phyloP scores from a whole-genome alignment of 2,888 invertebrate species.

The Acanthosepion lycidas region DNA sequence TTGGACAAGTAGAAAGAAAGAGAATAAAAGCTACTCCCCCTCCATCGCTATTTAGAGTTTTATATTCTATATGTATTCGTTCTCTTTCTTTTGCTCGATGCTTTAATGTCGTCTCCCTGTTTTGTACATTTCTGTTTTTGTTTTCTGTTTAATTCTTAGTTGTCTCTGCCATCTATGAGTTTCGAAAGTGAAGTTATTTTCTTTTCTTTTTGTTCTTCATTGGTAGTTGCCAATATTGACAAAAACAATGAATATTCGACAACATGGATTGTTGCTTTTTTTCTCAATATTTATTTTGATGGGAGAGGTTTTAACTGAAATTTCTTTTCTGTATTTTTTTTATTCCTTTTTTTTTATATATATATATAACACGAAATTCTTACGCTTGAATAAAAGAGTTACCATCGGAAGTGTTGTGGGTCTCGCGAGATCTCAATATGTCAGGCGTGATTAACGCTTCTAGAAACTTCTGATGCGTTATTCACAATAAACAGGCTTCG shows the following conservation, averaged over 20 bases:
- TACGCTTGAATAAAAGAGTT: background rate
- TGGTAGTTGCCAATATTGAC: background rate
- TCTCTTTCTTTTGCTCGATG: background rate
- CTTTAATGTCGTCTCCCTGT: background rate
- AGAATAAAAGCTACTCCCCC: too few relatives aligned
- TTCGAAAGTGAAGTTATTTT: background rate
- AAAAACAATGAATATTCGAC: background rate
- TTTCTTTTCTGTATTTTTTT: background rate
- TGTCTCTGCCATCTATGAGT: background rate
- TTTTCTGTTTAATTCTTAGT: background rate
- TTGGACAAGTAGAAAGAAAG: too few relatives aligned
- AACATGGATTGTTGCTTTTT: background rate
- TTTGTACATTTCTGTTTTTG: background rate
- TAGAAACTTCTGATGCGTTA: background rate
- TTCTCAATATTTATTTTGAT: background rate
- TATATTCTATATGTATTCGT: background rate
- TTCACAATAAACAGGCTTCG: background rate
- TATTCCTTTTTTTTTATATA: background rate
- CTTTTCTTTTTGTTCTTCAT: background rate
- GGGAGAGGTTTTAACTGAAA: background rate
- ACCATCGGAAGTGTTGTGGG: background rate
- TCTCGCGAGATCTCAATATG: constrained; percentile 1
- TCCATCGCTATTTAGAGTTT: too few relatives aligned
- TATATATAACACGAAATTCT: background rate
- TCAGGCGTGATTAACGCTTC: constrained; percentile 20